Evolutionary conservation across 92 coral and sea anemone species (phyloP).

Genomic region (Porites divaricata): DNA sequence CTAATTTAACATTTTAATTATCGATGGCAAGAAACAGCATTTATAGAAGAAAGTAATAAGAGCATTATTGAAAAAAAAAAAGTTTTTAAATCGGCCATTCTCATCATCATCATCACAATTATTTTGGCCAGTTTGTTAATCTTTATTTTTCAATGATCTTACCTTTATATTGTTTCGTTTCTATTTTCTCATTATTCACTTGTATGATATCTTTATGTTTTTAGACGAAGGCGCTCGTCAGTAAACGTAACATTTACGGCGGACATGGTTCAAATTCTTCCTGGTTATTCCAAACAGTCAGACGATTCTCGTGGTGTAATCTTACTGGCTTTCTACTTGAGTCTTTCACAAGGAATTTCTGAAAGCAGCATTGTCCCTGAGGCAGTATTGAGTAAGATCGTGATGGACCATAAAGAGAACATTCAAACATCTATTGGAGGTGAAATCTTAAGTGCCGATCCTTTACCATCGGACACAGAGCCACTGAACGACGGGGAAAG

Average conservation of each 20-base stretch:
- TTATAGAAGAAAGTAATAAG: too few species aligned
- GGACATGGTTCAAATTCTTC: conserved; percentile 29
- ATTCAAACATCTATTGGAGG: conserved; percentile 10
- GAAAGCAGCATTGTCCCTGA: background rate
- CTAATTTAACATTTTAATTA: too few species aligned
- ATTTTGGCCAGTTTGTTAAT: too few species aligned
- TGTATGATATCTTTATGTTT: background rate
- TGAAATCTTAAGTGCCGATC: background rate
- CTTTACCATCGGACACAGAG: background rate
- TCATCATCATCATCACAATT: too few species aligned
- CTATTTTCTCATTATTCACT: too few species aligned
- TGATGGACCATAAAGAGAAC: background rate
- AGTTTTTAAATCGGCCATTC: too few species aligned
- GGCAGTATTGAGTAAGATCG: conserved; percentile 1
- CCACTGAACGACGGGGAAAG: background rate
- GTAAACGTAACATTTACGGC: background rate
- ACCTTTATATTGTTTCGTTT: too few species aligned
- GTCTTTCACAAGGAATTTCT: background rate
- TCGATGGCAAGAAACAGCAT: too few species aligned
- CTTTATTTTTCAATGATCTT: too few species aligned
- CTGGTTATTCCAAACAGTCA: conserved; percentile 25
- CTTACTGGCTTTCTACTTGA: conserved; percentile 18
- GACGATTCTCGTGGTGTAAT: background rate
- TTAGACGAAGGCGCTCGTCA: background rate
- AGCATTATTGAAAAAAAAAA: too few species aligned